A percentile compares a stretch with the other conserved stretches of the same genome.
Evolutionary conservation across 2,888 invertebrate species (phyloP).

Genomic region (Acanthosoma haemorrhoidale): DNA sequence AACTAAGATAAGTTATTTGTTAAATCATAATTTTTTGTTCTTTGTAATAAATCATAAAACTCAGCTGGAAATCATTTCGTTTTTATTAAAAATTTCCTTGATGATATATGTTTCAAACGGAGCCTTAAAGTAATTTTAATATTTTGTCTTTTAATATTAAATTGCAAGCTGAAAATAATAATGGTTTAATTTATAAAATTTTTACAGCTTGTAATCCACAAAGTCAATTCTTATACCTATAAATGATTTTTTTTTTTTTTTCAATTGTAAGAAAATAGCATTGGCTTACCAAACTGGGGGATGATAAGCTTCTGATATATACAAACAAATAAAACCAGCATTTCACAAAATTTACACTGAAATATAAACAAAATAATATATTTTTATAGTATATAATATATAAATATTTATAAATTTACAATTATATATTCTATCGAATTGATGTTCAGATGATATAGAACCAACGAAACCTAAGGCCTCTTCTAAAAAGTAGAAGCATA

Average conservation of each 20-base stretch:
- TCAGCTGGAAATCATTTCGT: background rate
- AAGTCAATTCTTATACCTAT: background rate
- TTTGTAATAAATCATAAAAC: background rate
- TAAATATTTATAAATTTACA: background rate
- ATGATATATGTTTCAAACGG: too few relatives aligned
- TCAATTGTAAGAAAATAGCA: slow-evolving; percentile 34
- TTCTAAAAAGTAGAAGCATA: background rate
- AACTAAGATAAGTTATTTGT: too few relatives aligned
- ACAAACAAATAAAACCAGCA: background rate
- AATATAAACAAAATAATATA: background rate
- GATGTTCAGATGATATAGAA: background rate
- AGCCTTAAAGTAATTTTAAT: background rate
- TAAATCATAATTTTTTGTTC: too few relatives aligned
- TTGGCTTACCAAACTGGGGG: slow-evolving; percentile 21
- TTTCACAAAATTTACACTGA: background rate
- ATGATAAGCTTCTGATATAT: background rate
- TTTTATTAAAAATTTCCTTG: background rate
- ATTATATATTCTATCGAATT: background rate
- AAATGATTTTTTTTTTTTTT: slow-evolving; percentile 9
- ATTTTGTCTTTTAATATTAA: background rate
- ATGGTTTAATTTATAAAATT: slow-evolving; percentile 1
- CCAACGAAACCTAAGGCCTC: slow-evolving; percentile 1
- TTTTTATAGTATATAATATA: background rate
- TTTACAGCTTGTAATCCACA: background rate
- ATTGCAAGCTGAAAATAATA: background rate